phyloP scores from a whole-genome alignment of 2,797 vertebrate genomes.

The Bovichtus diacanthus region DNA sequence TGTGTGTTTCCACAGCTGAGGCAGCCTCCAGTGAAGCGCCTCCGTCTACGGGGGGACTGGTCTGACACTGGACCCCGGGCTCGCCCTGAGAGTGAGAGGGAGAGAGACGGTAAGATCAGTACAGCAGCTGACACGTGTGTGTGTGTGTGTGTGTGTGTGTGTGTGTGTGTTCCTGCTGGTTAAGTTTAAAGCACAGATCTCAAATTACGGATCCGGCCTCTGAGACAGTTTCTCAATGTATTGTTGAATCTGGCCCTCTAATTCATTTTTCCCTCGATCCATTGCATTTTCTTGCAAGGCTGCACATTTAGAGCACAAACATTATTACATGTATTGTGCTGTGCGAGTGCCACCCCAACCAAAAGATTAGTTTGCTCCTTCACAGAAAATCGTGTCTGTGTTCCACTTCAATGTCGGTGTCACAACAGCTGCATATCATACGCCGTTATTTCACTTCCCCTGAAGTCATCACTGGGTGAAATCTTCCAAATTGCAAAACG shows the following conservation, averaged over 20 bases:
- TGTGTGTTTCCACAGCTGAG: conserved; percentile 86
- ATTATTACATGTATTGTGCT: no score
- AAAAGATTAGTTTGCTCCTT: no score
- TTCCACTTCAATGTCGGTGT: neutral
- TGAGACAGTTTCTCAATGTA: neutral
- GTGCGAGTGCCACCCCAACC: no score
- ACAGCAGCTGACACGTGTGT: neutral
- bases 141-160: no score
- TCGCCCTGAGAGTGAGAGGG: conserved; percentile 96
- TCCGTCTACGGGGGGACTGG: conserved; percentile 97
- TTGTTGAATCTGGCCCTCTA: no score
- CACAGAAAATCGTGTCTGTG: no score
- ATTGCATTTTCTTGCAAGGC: neutral
- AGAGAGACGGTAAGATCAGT: conserved; percentile 92
- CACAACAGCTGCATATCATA: neutral
- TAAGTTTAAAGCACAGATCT: neutral
- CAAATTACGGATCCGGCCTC: neutral
- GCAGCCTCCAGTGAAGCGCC: conserved; percentile 96
- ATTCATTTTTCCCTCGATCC: neutral
- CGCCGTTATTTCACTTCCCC: neutral
- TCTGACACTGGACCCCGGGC: conserved; percentile 98
- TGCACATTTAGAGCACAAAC: neutral
- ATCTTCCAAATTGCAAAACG: neutral
- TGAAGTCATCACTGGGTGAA: neutral
- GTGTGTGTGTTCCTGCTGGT: no score